Base-by-base conservation (phyloP, 2,113 vertebrate species). In the Rhynchopsitta pachyrhyncha region DNA sequence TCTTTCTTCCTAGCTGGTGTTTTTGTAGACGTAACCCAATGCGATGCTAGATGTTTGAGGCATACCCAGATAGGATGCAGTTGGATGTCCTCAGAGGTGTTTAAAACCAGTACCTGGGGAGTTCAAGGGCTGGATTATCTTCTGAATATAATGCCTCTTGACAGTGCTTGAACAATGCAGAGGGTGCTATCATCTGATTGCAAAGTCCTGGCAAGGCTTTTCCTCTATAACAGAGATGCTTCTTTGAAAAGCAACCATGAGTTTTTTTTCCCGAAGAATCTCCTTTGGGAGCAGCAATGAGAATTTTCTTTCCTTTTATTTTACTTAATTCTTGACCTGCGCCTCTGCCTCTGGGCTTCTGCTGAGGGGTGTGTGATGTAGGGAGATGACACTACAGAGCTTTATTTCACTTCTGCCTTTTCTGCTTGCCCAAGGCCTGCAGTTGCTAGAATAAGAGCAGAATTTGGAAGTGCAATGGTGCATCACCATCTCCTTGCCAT, bases 1-100 rank as follows among this genome's bases (percentile, higher is more conserved):
- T 97, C 86, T 96, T 97, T 93, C 92, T 97, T 97, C 80, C 91
- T 97, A 92, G 97, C 97, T 97, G 88, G 91, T 97, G 92, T 94
- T 95, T 93, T 92, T 97, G 73, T 92, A 76, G 87, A 64, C 74
- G 39, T 90, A 94, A 97, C 92, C 41, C 81, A 97, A 92, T 93
- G 69, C 55, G 74, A 84, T 69, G 52, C 89, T 91, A 50, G 70
- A 63, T 93, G 74, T 80, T 77, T 79, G 85, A 74, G 86, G 75
- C 73, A 23, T 78, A 71, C 52, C 33, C 73, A 74, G 80, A 75
- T 86, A 91, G 68, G 70, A 86, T 88, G 62, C 67, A 89, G 52
- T 76, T 88, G 82, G 52, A 63, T 64, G 63, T 93, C 73, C 71
- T 85, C 91, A 88, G 89, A 84, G 64, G 49, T 88, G 62, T 95